Conservation (phyloP, 2,888 invertebrate genomes). For the Drosophila engyochracea region DNA sequence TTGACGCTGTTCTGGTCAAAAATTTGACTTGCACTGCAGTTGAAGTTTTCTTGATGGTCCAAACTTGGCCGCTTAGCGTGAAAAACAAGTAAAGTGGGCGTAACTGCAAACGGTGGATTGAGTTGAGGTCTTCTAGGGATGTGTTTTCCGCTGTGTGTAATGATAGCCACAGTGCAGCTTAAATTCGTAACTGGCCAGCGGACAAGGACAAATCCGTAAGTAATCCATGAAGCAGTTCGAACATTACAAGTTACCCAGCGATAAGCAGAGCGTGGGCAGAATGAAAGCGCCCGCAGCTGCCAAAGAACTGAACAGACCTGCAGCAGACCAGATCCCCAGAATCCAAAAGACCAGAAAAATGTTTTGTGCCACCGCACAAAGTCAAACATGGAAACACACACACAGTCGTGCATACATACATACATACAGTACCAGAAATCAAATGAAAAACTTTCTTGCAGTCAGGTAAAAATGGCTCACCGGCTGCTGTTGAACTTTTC, state of each 20-base stretch:
- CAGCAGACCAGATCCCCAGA: conserved; percentile 34
- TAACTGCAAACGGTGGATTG: conserved; percentile 7
- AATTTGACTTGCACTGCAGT: conserved; percentile 76
- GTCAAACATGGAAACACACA: conserved; percentile 36
- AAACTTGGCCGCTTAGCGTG: conserved; percentile 71
- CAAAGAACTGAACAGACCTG: conserved; percentile 30
- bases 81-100: conserved; percentile 76
- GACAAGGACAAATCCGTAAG: conserved; percentile 75
- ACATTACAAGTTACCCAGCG: conserved; percentile 58
- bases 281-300: conserved; percentile 39
- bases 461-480: conserved; percentile 76
- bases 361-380: conserved; percentile 58
- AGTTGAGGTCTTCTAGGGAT: neutral
- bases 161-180: conserved; percentile 40
- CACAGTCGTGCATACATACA: neutral
- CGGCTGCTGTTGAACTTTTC: conserved; percentile 77
- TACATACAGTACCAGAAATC: conserved; percentile 60
- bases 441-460: conserved; percentile 79
- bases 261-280: conserved; percentile 49
- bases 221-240: conserved; percentile 73
- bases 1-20: conserved; percentile 77
- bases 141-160: conserved; percentile 32
- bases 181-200: conserved; percentile 60
- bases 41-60: conserved; percentile 79
- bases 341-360: conserved; percentile 75